These are phyloP conservation scores for Campoletis raptor DNA, from an alignment of 2,888 invertebrate genomes.

Conservation along the genomic window DNA sequence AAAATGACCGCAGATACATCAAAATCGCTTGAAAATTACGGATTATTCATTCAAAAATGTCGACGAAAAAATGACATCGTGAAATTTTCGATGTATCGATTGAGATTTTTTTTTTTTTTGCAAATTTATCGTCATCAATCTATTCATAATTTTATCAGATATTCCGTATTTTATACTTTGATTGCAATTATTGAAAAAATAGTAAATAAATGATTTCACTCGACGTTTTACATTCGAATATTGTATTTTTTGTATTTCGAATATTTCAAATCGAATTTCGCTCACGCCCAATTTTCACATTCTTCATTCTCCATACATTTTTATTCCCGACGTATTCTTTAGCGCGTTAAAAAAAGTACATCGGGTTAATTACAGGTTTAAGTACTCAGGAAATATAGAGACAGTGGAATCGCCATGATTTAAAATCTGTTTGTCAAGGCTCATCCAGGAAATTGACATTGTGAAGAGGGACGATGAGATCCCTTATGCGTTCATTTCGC, in stretches of 20 bases:
- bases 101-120: no score
- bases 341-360: constrained; percentile 11
- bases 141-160: no score
- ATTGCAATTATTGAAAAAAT: no score
- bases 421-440: constrained; percentile 65
- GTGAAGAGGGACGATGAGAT: constrained; percentile 75
- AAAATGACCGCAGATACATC: no score
- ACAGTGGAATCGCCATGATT: constrained; percentile 67
- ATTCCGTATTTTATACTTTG: no score
- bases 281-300: constrained; percentile 3
- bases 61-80: no score
- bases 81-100: no score
- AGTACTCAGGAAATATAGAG: constrained; percentile 75
- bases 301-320: background rate
- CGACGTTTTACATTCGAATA: no score
- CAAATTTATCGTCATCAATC: no score
- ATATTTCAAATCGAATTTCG: background rate
- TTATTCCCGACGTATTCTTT: constrained; percentile 4
- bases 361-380: background rate
- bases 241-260: background rate
- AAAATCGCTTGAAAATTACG: no score
- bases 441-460: constrained; percentile 82
- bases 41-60: no score
- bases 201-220: background rate
- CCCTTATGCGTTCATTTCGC: constrained; percentile 70